These are phyloP conservation scores for Andrena bicolor DNA, from an alignment of 2,888 invertebrate genomes.

Conservation along the genomic window DNA sequence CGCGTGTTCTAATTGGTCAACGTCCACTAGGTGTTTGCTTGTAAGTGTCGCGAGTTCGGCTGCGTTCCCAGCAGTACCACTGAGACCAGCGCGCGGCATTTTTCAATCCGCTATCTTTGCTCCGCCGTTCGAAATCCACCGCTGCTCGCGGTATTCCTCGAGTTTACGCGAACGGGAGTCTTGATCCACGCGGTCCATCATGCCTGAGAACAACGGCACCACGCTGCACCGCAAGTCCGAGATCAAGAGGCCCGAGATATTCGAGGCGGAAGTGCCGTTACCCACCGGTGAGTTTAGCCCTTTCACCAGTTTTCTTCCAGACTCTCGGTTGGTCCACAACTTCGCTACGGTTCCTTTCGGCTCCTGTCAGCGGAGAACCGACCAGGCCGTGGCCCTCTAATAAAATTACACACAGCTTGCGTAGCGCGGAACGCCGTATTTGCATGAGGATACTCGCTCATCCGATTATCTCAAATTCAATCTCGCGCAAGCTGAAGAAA, in stretches of 20 bases:
- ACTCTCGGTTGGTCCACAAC: too few relatives aligned
- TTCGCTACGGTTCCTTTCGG: background rate
- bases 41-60: constrained; percentile 77
- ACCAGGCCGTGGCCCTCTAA: too few relatives aligned
- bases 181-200: constrained; percentile 32
- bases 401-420: constrained; percentile 6
- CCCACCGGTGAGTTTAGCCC: constrained; percentile 71
- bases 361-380: background rate
- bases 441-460: background rate
- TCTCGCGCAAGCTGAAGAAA: background rate
- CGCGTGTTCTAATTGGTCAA: constrained; percentile 74
- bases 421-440: constrained; percentile 11
- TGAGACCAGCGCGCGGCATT: constrained; percentile 66
- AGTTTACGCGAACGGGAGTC: background rate
- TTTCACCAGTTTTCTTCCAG: too few relatives aligned
- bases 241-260: constrained; percentile 69
- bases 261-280: constrained; percentile 70
- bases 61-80: constrained; percentile 75
- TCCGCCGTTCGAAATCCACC: constrained; percentile 19
- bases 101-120: background rate
- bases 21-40: constrained; percentile 74
- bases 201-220: constrained; percentile 75
- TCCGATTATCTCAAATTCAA: background rate
- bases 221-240: constrained; percentile 69
- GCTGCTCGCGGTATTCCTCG: background rate